Base-by-base conservation (phyloP, 2,888 invertebrate species). In the Erebia ligea region DNA sequence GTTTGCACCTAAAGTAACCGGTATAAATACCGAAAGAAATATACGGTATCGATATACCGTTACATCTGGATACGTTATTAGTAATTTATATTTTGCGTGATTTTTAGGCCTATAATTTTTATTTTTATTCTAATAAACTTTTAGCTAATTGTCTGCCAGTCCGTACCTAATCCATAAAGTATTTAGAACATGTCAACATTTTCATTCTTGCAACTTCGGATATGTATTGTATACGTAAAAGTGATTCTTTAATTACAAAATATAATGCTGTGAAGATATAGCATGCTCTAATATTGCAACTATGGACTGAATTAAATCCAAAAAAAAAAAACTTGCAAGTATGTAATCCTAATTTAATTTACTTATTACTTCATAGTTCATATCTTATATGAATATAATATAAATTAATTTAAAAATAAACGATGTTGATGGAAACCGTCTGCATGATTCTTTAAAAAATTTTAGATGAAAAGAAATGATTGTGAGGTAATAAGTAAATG, bases 141-240 rank as follows among this genome's bases (percentile, higher is more conserved):
- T 45, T 45, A 13, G 0, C 11, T 45, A 11, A 45, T 54, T 58
- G 15, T 58, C 57, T 25, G 57, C 34, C 57, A 58, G 57, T 58
- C 57, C 34, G 9, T 25, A 58, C 15, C 15, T 54, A 58, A 25
- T 58, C 57, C 13, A 59, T 15, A 21, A 19, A 45, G 21, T 48
- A 45, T 62, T 62, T 48, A 3, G 19, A 48, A 48, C 19, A 21
- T 48, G 17, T 40, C 17, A 59, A 59, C 34, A 40, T 9, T n/a
- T 58, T 34, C 59, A 61, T 61, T 42, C 61, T 61, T 19, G 17
- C 11, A 45, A 42, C 42, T 42, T 61, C 19, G 10, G 17, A 61
- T 61, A 19, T 61, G 2, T 59, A 62, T 17, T 62, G 21, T 62
- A 45, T 62, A 62, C 45, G 62, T 62, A 48, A 45, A 62, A 62